Percentiles rank a stretch among this genome's conserved stretches.
Conservation (phyloP, 2,888 invertebrate genomes). For the Lampropteryx suffumata region DNA sequence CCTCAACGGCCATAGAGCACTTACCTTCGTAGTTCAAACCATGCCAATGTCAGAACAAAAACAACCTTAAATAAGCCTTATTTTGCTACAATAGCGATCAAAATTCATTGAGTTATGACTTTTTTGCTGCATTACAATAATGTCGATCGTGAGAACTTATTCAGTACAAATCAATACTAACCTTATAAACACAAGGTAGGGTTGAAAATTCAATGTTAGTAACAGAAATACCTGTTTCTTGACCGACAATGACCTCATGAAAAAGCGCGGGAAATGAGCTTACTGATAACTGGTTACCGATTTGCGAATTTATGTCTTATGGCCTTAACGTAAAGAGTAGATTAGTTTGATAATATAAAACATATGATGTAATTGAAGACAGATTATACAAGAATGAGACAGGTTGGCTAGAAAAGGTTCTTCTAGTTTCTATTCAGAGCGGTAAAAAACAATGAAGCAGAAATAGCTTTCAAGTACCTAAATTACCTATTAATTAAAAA, state of each 20-base stretch:
- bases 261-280: conserved; percentile 62
- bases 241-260: conserved; percentile 74
- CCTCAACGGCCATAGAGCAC: conserved; percentile 35
- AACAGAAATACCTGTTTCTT: conserved; percentile 64
- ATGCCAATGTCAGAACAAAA: conserved; percentile 31
- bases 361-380: conserved; percentile 31
- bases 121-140: conserved; percentile 44
- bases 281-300: conserved; percentile 37
- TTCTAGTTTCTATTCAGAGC: conserved; percentile 7
- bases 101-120: conserved; percentile 25
- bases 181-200: accelerated
- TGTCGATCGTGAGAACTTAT: conserved; percentile 56
- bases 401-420: conserved; percentile 23
- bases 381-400: conserved; percentile 25
- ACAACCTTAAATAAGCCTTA: conserved; percentile 26
- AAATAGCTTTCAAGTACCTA: not conserved
- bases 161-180: conserved; percentile 20
- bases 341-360: conserved; percentile 13
- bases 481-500: no score
- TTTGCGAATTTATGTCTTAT: conserved; percentile 20
- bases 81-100: not conserved
- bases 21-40: conserved; percentile 31
- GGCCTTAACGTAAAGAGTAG: not conserved
- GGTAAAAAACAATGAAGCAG: not conserved
- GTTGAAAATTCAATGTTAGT: conserved; percentile 24